Evolutionary conservation across 2,888 invertebrate species (phyloP), one percentile per base, ranked within the genome.

Genomic region (Timema podura): DNA sequence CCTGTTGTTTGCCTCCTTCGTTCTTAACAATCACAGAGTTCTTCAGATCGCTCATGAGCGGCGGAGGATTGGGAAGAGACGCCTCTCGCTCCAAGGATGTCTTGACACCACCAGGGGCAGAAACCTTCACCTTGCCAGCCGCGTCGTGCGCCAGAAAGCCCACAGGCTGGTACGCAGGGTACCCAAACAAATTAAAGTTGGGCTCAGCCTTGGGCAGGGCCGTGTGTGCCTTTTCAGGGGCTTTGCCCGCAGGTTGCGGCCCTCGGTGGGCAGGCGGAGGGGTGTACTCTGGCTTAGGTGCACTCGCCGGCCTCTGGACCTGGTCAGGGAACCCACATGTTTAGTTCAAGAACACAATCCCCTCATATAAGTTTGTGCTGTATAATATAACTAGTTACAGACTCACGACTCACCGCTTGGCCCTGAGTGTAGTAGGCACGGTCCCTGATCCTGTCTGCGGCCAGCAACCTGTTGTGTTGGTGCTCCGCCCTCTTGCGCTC

Each of bases 1-100:
- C 80, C 79, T 86, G 79, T 49, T 78, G 79, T 69, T 80, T 76
- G 45, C 65, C 67, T 68, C 86, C 87, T 77, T 91, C 91, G 80
- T 91, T 91, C 79, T 91, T 91, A 73, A 91, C 91, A 80, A 91
- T 91, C 79, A 91, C 91, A 78, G 90, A 89, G 66, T 72, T 90
- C 80, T 90, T 91, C 76, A 85, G 82, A 80, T 91, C 91, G 76
- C 87, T 86, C 75, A 89, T 83, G 70, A 90, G 81, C 6, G 89
- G 88, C 68, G 90, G 88, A 16, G 89, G 89, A 74, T 88, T 89
- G 71, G 88, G 87, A 70, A 89, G 81, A 68, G 81, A 75, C 70
- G 75, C 74, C 66, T 80, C 80, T 44, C 72, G 66, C 13, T 77
- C 77, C 65, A 73, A 73, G 64, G 69, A 72, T 70, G 70, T 69